A percentile compares a stretch with the other conserved stretches of the same genome.
These are phyloP conservation scores for Zeuzera pyrina DNA, from an alignment of 2,888 invertebrate species.

Conservation along the genomic window DNA sequence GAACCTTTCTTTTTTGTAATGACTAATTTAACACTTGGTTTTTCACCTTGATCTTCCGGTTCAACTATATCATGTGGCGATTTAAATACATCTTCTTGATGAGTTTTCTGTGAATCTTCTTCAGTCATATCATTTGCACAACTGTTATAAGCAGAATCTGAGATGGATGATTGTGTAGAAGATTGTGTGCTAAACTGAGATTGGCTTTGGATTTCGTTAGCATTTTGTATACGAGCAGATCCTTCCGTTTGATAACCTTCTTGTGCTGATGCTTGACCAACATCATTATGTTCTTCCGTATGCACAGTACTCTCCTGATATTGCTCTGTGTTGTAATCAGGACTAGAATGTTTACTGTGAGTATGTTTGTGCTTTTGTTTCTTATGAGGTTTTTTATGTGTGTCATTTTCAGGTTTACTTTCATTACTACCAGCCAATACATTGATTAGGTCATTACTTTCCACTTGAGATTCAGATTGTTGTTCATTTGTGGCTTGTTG, in stretches of 20 bases:
- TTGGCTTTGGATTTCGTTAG: conserved; percentile 39
- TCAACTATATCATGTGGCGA: conserved; percentile 48
- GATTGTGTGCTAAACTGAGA: conserved; percentile 29
- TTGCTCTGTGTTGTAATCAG: conserved; percentile 25
- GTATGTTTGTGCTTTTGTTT: conserved; percentile 49
- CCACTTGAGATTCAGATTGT: conserved; percentile 33
- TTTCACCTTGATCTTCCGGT: conserved; percentile 49
- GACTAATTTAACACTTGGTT: conserved; percentile 77
- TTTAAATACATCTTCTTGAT: conserved; percentile 60
- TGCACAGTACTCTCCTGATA: conserved; percentile 4
- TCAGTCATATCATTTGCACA: conserved; percentile 61
- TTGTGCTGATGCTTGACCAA: conserved; percentile 3
- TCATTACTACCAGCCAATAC: conserved; percentile 41
- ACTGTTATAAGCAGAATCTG: conserved; percentile 58
- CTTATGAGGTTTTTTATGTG: conserved; percentile 34
- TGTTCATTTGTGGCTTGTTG: conserved; percentile 30
- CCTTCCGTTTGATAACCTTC: conserved; percentile 20
- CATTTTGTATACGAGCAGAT: conserved; percentile 24
- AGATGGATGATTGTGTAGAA: conserved; percentile 49
- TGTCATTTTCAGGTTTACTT: conserved; percentile 27
- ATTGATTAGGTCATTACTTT: conserved; percentile 47
- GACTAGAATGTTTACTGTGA: conserved; percentile 42
- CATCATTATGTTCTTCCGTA: conserved; percentile 15
- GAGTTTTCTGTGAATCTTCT: conserved; percentile 47
- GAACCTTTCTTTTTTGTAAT: conserved; percentile 90